phyloP scores from a whole-genome alignment of 2,113 vertebrate genomes.

The Hippolais icterina region DNA sequence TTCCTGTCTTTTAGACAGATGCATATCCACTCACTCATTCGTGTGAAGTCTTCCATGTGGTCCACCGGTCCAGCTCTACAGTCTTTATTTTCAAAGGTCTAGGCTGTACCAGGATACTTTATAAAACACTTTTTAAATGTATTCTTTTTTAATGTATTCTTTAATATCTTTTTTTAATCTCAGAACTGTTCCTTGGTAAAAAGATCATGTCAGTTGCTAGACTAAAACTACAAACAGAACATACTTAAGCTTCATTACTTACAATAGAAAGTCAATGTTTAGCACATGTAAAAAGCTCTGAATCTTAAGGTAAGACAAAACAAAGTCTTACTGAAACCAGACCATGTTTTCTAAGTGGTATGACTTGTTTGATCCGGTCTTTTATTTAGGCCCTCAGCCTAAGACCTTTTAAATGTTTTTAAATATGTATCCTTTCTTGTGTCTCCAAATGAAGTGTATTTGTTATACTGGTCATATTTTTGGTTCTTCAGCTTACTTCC shows the following conservation, averaged over 20 bases:
- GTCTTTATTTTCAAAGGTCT: neutral
- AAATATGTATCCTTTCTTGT: neutral
- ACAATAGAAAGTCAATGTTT: neutral
- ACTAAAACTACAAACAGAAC: neutral
- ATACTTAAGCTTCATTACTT: neutral
- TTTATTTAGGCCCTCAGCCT: neutral
- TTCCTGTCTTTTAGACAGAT: neutral
- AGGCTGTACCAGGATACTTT: neutral
- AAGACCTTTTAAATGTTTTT: neutral
- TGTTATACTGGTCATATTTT: neutral
- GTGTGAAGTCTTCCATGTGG: neutral
- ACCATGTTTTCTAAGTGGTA: neutral
- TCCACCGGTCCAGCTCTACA: neutral
- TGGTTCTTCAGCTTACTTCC: neutral
- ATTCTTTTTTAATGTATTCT: neutral
- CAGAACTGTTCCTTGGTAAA: neutral
- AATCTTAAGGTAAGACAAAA: neutral
- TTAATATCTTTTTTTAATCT: neutral
- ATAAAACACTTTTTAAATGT: neutral
- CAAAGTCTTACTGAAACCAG: neutral
- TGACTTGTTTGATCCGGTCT: neutral
- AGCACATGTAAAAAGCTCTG: neutral
- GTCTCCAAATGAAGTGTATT: neutral
- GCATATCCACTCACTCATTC: neutral
- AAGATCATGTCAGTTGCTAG: neutral